These are phyloP conservation scores for Festucalex cinctus DNA, from an alignment of 2,113 vertebrate species.

Conservation along the genomic window DNA sequence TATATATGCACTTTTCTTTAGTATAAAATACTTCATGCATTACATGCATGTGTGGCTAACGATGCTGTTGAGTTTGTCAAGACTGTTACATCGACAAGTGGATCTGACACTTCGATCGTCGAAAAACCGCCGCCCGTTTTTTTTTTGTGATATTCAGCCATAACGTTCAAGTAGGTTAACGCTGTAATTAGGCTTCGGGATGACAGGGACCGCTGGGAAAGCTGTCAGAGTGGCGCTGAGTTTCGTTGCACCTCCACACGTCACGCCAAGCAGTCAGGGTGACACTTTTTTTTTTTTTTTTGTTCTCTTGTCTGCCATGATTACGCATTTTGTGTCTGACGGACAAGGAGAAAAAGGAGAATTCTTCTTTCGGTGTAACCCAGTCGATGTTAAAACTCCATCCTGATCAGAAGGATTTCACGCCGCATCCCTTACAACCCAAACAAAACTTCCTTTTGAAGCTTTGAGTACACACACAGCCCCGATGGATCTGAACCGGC, in stretches of 20 bases:
- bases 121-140: conserved; percentile 31
- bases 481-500: conserved; percentile 12
- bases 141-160: conserved; percentile 36
- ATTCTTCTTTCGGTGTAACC: not conserved
- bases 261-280: conserved; percentile 21
- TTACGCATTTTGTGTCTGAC: conserved; percentile 1
- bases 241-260: conserved; percentile 13
- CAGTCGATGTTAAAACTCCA: not conserved
- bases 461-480: conserved; percentile 6
- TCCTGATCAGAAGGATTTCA: conserved; percentile 16
- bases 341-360: not conserved
- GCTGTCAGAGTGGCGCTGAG: conserved; percentile 36
- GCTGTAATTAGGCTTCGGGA: conserved; percentile 41
- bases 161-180: conserved; percentile 60
- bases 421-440: conserved; percentile 10
- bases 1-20: too few relatives aligned
- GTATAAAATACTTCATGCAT: not conserved
- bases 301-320: not conserved
- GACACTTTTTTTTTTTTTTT: not conserved
- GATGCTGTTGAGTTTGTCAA: not conserved
- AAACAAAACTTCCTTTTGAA: conserved; percentile 25
- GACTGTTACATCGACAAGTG: conserved; percentile 22
- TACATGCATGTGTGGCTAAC: not conserved
- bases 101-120: conserved; percentile 34
- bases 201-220: conserved; percentile 42